phyloP scores from a whole-genome alignment of 2,113 vertebrate genomes.

The Onychostruthus taczanowskii region DNA sequence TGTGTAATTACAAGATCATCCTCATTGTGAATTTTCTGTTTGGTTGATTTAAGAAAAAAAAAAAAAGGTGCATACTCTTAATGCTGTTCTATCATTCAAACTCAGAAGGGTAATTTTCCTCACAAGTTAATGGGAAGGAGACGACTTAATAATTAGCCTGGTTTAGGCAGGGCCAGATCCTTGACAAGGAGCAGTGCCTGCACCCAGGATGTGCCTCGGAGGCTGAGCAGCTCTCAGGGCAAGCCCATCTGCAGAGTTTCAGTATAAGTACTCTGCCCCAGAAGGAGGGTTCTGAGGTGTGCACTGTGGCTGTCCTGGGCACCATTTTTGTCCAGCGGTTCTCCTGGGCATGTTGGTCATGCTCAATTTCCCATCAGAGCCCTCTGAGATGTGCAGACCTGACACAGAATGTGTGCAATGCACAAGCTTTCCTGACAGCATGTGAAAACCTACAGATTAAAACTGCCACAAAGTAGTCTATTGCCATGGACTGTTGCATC shows the following conservation, averaged over 20 bases:
- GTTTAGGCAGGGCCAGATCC: not conserved
- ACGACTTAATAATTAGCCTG: not conserved
- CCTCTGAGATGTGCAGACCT: not conserved
- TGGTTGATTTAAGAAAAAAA: conserved; percentile 33
- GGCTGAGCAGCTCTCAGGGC: not conserved
- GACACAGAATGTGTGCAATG: not conserved
- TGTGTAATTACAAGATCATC: conserved; percentile 56
- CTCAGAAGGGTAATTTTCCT: conserved; percentile 21
- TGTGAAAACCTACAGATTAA: conserved; percentile 11
- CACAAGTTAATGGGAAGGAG: not conserved
- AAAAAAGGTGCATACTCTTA: not conserved
- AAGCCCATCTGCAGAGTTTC: not conserved
- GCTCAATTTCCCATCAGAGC: conserved; percentile 15
- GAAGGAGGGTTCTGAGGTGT: not conserved
- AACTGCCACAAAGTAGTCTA: not conserved
- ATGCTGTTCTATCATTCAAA: conserved; percentile 21
- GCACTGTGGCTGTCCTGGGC: not conserved
- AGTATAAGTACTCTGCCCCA: accelerated
- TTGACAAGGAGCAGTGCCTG: not conserved
- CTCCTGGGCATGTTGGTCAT: not conserved
- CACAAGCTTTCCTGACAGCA: not conserved
- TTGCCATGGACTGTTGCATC: not conserved
- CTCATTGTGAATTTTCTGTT: conserved; percentile 11
- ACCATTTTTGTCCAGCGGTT: not conserved
- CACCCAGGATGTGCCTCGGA: too few relatives aligned